Percentiles rank a stretch among this genome's conserved stretches.
Evolutionary conservation across 2,797 vertebrate genomes (phyloP).

Genomic region (Arctocebus calabarensis): DNA sequence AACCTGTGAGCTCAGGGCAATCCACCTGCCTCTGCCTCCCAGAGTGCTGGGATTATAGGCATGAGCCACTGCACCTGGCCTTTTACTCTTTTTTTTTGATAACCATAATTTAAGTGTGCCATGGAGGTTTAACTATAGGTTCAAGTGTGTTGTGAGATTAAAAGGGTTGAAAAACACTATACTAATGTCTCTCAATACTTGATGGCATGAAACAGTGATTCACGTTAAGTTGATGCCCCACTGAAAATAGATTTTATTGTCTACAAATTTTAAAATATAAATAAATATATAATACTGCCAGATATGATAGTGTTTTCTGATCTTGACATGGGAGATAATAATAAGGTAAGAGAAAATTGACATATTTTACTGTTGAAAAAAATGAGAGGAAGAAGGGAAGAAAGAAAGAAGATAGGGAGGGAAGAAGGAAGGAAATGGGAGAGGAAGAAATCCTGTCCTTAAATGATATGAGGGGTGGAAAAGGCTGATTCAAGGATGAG

Average conservation of each 20-base stretch:
- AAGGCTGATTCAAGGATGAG: not conserved
- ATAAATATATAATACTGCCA: not conserved
- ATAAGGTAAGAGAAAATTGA: not conserved
- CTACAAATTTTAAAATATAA: not conserved
- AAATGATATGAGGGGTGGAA: not conserved
- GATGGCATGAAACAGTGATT: not conserved
- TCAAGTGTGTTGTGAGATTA: too few relatives aligned
- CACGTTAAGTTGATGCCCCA: not conserved
- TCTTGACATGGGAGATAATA: not conserved
- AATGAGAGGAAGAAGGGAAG: not conserved
- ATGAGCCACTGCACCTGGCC: too few relatives aligned
- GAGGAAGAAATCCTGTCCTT: not conserved
- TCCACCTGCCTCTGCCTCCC: too few relatives aligned
- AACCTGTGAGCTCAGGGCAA: too few relatives aligned
- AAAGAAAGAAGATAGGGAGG: fast-evolving
- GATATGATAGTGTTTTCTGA: not conserved
- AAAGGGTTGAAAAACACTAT: too few relatives aligned
- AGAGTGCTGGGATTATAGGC: too few relatives aligned
- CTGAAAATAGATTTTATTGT: constrained; percentile 7
- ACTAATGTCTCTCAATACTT: not conserved
- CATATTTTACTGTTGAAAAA: not conserved
- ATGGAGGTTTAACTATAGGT: too few relatives aligned
- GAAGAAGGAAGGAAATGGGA: not conserved
- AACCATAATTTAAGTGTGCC: too few relatives aligned
- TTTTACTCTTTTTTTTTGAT: too few relatives aligned